A percentile compares a stretch with the other conserved stretches of the same genome.
These are phyloP conservation scores for Cydia amplana DNA, from an alignment of 1,140 invertebrate species.

Conservation along the genomic window DNA sequence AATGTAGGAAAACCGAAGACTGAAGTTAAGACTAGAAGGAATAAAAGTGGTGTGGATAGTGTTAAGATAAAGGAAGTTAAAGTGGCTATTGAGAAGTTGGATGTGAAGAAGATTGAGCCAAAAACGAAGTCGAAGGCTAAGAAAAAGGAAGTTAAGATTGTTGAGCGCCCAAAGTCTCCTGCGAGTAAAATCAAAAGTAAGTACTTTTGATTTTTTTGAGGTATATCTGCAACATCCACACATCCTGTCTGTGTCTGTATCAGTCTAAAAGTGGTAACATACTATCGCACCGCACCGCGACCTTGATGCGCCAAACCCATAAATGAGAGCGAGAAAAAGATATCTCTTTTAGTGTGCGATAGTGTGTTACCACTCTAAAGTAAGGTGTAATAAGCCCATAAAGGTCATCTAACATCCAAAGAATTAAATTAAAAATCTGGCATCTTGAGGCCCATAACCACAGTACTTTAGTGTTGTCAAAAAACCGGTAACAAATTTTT, in stretches of 20 bases:
- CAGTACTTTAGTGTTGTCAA: not conserved
- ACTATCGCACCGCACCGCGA: no score
- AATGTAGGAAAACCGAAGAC: slow-evolving; percentile 35
- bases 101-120: slow-evolving; percentile 21
- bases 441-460: not conserved
- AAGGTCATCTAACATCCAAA: no score
- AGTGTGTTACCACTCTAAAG: no score
- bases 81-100: slow-evolving; percentile 19
- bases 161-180: slow-evolving; percentile 1
- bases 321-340: no score
- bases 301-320: no score
- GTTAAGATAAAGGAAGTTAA: slow-evolving; percentile 23
- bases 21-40: slow-evolving; percentile 34
- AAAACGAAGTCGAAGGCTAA: not conserved
- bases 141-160: slow-evolving; percentile 18
- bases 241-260: no score
- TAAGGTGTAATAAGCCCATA: no score
- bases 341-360: no score
- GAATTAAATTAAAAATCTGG: no score
- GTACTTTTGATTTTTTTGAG: not conserved
- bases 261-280: no score
- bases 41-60: slow-evolving; percentile 36
- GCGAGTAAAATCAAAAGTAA: slow-evolving; percentile 22
- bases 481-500: not conserved
- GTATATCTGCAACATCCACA: not conserved